phyloP scores from a whole-genome alignment of 2,113 vertebrate genomes.

The Halcyon malimbica region DNA sequence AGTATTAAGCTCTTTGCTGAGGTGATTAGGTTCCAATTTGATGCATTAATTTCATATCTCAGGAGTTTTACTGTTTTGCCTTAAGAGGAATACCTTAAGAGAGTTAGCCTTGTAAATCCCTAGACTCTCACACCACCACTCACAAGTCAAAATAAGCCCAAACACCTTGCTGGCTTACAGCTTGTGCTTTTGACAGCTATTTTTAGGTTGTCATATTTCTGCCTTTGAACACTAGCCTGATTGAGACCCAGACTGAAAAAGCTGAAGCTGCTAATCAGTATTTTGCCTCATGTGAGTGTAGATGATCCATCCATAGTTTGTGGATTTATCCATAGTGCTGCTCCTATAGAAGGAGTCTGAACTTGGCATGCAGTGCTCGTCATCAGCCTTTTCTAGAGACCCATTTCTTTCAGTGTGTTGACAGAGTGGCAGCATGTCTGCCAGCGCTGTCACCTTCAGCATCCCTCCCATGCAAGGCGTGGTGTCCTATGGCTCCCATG shows the following conservation, averaged over 20 bases:
- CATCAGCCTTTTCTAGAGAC: neutral
- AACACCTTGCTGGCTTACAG: neutral
- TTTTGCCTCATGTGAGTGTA: neutral
- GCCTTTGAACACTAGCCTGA: neutral
- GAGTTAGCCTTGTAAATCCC: neutral
- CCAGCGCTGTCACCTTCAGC: neutral
- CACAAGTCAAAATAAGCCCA: neutral
- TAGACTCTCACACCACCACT: neutral
- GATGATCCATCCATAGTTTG: neutral
- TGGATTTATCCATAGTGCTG: neutral
- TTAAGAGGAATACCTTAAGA: neutral
- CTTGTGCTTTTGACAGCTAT: neutral
- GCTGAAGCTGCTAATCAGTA: neutral
- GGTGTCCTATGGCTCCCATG: neutral
- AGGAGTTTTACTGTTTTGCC: neutral
- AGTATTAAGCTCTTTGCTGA: neutral
- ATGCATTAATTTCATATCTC: constrained; percentile 24
- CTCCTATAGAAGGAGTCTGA: neutral
- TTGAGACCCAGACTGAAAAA: neutral
- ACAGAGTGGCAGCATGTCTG: neutral
- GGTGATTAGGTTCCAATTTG: constrained; percentile 6
- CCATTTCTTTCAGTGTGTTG: neutral
- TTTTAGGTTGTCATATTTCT: neutral
- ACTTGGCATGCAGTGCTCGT: rapidly evolving
- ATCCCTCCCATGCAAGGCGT: neutral